Evolutionary conservation across 2,888 invertebrate genomes (phyloP), one percentile per base, ranked within the genome.

Genomic region (Cancer borealis): DNA sequence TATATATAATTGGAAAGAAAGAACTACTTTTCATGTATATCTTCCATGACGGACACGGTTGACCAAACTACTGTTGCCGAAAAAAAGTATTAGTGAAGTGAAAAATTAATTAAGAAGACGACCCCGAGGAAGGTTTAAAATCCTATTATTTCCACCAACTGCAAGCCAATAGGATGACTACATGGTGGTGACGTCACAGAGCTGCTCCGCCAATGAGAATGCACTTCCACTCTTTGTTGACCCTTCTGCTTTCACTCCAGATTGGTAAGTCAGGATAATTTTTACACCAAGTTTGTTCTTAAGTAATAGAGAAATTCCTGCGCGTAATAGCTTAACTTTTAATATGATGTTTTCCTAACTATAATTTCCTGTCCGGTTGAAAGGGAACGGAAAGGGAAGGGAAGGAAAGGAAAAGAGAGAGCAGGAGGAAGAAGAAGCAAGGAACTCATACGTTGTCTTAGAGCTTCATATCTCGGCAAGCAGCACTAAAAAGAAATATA

Each of bases 231-330:
- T 73, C 73, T 73, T 73, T 73, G 73, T 73, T 73, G 73, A 73
- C 73, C 73, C 73, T 73, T 73, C 73, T 73, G 73, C 73, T 73
- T 73, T 73, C 73, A 73, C 73, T 73, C 73, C 73, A 73, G 26
- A 73, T n/a, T 73, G 73, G 73, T 73, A 73, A 73, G 73, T 73
- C 26, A 6, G 73, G 26, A 73, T 73, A 0, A 73, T 73, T 73
- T 73, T 73, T 73, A 73, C 73, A 26, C 73, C 73, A 73, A 73
- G n/a, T 73, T 73, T 26, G 73, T 73, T n/a, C 73, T 21, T 73
- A 73, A 73, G 73, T 73, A 73, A 73, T 73, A 73, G 73, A 73
- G 21, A 73, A 73, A 73, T 73, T 73, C 73, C n/a, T 3, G 73
- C n/a, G 73, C 73, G 26, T 26, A 73, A 73, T 73, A 26, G 73